Evolutionary conservation across 2,888 invertebrate genomes (phyloP), one percentile per base, ranked within the genome.

Genomic region (Diachrysia chrysitis): DNA sequence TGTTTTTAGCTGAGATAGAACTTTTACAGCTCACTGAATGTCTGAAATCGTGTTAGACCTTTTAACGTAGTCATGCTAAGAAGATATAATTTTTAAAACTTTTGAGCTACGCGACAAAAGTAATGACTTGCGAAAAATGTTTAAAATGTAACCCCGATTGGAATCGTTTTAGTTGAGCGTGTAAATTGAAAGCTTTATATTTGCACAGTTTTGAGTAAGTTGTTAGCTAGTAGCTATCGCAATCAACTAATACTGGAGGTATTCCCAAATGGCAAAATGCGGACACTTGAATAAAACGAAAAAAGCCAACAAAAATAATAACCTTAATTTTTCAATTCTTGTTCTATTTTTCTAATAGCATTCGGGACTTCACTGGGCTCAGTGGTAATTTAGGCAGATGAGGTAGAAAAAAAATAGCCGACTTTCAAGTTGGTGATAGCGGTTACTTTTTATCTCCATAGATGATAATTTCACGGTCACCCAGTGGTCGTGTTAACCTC

Each of bases 271-370:
- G 62, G 66, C 42, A n/a, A 63, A 51, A 69, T 64, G 25, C 21
- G 57, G 66, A 62, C 58, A 58, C 57, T 62, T n/a, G 56, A 61
- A 32, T 37, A 42, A 60, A 80, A 72, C 42, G 56, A 51, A 63
- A 69, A 68, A 68, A 60, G 14, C 14, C 53, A 62, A 67, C 62
- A 64, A 70, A 68, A 70, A 73, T 63, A 62, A 59, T 63, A 66
- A 71, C 55, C 72, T 75, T 71, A 79, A 83, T 79, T 79, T 81
- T 79, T 82, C 78, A 79, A 81, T 80, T 74, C 66, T 37, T 60
- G 61, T 75, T 74, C 72, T 78, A 79, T 78, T 79, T 83, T 78
- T 66, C 65, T 75, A 71, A 82, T 72, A 71, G 68, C 74, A 59
- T 71, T 70, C 66, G 76, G 76, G 76, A 82, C 69, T 81, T 67